Evolutionary conservation across 2,888 invertebrate genomes (phyloP).

Genomic region (Sialis lutaria): DNA sequence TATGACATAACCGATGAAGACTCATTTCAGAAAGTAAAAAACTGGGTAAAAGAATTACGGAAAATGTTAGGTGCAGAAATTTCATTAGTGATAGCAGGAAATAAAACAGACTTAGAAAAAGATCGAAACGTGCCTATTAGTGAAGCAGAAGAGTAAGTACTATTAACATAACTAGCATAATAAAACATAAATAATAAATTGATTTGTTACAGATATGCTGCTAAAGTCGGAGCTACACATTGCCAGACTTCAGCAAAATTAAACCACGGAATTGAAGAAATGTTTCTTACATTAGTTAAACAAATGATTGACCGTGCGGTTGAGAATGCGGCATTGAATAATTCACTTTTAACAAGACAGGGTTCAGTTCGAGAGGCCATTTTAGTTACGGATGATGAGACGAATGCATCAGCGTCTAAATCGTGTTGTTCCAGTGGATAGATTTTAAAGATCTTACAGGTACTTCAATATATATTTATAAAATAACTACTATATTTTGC

Average conservation of each 20-base stretch:
- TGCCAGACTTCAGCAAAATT: conserved; percentile 87
- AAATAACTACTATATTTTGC: too few relatives aligned
- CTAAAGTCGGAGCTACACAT: conserved; percentile 80
- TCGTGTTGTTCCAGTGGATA: conserved; percentile 19
- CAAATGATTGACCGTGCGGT: conserved; percentile 42
- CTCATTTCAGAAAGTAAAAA: conserved; percentile 92
- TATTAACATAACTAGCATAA: neutral
- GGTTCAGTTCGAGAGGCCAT: conserved; percentile 22
- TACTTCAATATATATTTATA: too few relatives aligned
- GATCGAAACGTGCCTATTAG: conserved; percentile 70
- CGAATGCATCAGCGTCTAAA: conserved; percentile 13
- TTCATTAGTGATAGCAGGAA: conserved; percentile 84
- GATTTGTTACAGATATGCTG: conserved; percentile 53
- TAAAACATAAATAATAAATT: neutral
- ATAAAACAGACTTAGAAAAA: conserved; percentile 90
- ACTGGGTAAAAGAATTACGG: conserved; percentile 93
- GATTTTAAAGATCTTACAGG: neutral
- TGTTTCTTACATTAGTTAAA: conserved; percentile 69
- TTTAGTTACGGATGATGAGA: conserved; percentile 21
- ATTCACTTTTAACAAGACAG: conserved; percentile 16
- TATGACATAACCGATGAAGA: conserved; percentile 97
- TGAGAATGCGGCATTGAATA: conserved; percentile 17
- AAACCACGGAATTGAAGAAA: conserved; percentile 79
- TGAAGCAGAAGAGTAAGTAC: conserved; percentile 67
- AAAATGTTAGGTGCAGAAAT: conserved; percentile 92